Base-by-base conservation (phyloP, 1,140 invertebrate species). In the Drosophila pachea region DNA sequence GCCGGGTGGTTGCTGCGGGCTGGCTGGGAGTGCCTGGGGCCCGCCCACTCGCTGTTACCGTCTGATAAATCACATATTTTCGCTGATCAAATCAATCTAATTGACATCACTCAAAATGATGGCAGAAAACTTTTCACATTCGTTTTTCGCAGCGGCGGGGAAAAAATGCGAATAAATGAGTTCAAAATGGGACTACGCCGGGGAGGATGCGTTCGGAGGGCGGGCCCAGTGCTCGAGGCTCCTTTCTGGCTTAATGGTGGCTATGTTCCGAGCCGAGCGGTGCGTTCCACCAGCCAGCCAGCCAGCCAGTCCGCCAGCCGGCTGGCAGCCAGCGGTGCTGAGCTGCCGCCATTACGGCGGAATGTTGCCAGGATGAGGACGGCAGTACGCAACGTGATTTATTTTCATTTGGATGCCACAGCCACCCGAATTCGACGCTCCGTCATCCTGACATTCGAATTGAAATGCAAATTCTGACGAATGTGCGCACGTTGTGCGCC, bases 1-100 rank as follows among this genome's bases (percentile, higher is more conserved):
- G 54, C 36, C 14, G 70, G 55, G 48, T 59, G 42, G 63, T 7
- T 49, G 22, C 22, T 22, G 22, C 22, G 7, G 31, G 12, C 4
- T 12, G 45, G 45, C 9, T 48, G 53, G 61, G 61, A 69, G 67
- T 81, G 61, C 65, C 73, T 75, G 49, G 62, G 82, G 60, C 62
- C 76, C 81, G 76, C 81, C 81, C 76, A 75, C 70, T 66, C 67
- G 61, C 68, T 86, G 81, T 86, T 79, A 58, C 62, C 66, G 76
- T 76, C 87, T 88, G 86, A 88, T 88, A 88, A 88, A 88, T 88
- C 87, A 88, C 87, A 88, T 81, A 88, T 88, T 88, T 88, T 88
- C 83, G 82, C 87, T 88, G 86, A 88, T 88, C 87, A 88, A 88
- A 88, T 88, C 87, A 88, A 88, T 88, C 86, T 88, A 88, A 88